phyloP scores from a whole-genome alignment of 2,888 invertebrate species.

The Stenoptilia bipunctidactyla region DNA sequence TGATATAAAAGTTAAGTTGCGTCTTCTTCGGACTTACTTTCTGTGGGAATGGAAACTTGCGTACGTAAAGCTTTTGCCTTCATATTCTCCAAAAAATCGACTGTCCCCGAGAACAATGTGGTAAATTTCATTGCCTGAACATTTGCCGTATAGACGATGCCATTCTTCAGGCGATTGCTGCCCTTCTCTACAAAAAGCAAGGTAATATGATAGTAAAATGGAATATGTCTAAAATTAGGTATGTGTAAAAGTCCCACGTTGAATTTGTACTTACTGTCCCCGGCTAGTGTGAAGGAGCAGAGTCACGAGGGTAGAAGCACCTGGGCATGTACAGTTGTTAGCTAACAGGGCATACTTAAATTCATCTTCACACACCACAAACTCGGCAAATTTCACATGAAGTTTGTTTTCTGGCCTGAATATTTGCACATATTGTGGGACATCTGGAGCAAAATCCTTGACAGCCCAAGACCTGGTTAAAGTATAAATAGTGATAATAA shows the following conservation, averaged over 20 bases:
- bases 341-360: constrained; percentile 98
- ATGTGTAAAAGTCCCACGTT: no score
- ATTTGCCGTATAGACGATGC: constrained; percentile 98
- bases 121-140: constrained; percentile 99
- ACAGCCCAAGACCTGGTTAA: constrained; percentile 98
- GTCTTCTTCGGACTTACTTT: constrained; percentile 75
- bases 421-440: constrained; percentile 98
- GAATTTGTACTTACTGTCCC: constrained; percentile 86
- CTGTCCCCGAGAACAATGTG: constrained; percentile 96
- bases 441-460: constrained; percentile 96
- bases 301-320: constrained; percentile 96
- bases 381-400: constrained; percentile 98
- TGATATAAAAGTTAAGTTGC: not conserved
- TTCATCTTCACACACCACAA: constrained; percentile 98
- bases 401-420: constrained; percentile 98
- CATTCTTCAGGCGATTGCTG: constrained; percentile 97
- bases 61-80: constrained; percentile 99
- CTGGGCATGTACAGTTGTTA: constrained; percentile 98
- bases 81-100: constrained; percentile 97
- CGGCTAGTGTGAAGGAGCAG: constrained; percentile 95
- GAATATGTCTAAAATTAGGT: no score
- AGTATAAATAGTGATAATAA: no score
- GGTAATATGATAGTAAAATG: not conserved
- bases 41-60: constrained; percentile 99
- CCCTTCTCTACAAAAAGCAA: constrained; percentile 78